These are phyloP conservation scores for Melinaea marsaeus DNA, from an alignment of 2,888 invertebrate species.

Conservation along the genomic window DNA sequence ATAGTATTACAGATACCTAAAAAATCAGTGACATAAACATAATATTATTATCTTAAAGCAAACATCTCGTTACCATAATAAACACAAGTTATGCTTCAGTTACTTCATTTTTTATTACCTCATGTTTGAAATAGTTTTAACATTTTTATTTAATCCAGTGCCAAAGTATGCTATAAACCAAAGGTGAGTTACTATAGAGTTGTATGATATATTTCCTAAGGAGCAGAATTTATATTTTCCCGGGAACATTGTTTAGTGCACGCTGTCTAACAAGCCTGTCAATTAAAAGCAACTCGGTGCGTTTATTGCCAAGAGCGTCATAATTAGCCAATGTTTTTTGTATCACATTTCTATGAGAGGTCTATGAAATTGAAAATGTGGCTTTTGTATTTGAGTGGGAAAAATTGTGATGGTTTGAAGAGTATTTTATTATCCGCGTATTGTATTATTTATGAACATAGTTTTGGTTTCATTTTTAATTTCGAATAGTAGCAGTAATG, in stretches of 20 bases:
- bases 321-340: constrained; percentile 21
- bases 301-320: constrained; percentile 23
- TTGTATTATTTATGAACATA: no score
- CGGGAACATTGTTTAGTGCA: constrained; percentile 25
- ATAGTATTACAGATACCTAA: no score
- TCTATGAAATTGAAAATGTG: constrained; percentile 24
- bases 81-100: no score
- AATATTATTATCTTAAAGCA: no score
- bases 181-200: neutral
- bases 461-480: no score
- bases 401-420: neutral
- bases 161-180: neutral
- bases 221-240: constrained; percentile 22
- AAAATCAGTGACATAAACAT: no score
- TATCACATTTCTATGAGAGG: constrained; percentile 10
- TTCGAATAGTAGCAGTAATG: no score
- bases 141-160: neutral
- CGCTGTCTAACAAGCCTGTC: constrained; percentile 26
- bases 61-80: no score
- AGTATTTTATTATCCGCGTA: neutral
- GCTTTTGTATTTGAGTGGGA: neutral
- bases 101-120: neutral
- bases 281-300: constrained; percentile 29
- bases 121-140: neutral
- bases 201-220: constrained; percentile 11